A percentile compares a stretch with the other conserved stretches of the same genome.
phyloP scores from a whole-genome alignment of 2,888 invertebrate genomes.

The Notocelia uddmanniana region DNA sequence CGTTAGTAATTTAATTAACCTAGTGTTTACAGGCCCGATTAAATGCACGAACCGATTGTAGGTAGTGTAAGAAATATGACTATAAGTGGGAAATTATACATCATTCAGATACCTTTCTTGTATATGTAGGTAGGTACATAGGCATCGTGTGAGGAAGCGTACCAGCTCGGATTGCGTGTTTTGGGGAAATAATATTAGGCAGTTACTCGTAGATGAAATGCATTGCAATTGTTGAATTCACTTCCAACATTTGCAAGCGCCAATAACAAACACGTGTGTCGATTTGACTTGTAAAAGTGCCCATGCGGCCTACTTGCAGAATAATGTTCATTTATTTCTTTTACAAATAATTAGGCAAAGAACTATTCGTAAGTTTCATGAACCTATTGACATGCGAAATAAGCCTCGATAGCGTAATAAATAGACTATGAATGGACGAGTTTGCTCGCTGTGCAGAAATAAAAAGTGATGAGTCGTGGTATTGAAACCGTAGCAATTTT shows the following conservation, averaged over 20 bases:
- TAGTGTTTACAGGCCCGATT: slow-evolving; percentile 35
- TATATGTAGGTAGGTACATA: slow-evolving; percentile 48
- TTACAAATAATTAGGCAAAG: too few species aligned
- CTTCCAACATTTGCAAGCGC: slow-evolving; percentile 3
- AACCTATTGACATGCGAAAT: slow-evolving; percentile 31
- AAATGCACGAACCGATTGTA: slow-evolving; percentile 58
- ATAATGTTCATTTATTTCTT: too few species aligned
- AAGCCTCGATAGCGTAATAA: slow-evolving; percentile 38
- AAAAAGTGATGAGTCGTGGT: slow-evolving; percentile 35
- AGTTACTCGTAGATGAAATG: not conserved
- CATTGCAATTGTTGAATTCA: not conserved
- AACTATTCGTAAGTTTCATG: slow-evolving; percentile 26
- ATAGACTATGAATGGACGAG: slow-evolving; percentile 43
- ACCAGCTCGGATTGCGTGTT: slow-evolving; percentile 68
- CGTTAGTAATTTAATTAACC: slow-evolving; percentile 24
- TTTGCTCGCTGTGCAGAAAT: slow-evolving; percentile 38
- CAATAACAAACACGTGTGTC: slow-evolving; percentile 47
- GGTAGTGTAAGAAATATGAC: slow-evolving; percentile 62
- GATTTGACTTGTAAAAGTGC: too few species aligned
- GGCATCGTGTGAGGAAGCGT: slow-evolving; percentile 57
- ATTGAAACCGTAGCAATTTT: slow-evolving; percentile 43
- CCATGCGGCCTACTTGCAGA: too few species aligned
- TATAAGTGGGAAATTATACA: slow-evolving; percentile 67
- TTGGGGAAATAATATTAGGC: slow-evolving; percentile 58
- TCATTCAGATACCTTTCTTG: slow-evolving; percentile 76